These are phyloP conservation scores for Trichomycterus rosablanca DNA, from an alignment of 2,113 vertebrate genomes.

Conservation along the genomic window DNA sequence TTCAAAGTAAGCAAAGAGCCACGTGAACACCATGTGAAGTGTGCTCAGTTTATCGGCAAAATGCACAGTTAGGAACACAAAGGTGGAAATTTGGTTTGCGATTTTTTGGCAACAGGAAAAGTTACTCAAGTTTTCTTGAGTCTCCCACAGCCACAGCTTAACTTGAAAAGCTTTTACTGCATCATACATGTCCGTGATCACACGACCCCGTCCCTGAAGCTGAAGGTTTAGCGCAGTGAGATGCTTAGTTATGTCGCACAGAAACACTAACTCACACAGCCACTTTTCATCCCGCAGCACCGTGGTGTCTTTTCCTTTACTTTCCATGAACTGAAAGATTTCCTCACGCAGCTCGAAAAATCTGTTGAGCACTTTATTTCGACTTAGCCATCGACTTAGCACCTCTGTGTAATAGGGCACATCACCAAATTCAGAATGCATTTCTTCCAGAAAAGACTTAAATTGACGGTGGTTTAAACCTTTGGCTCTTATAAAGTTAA, in stretches of 20 bases:
- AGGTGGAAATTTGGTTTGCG: neutral
- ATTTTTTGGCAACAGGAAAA: conserved; percentile 31
- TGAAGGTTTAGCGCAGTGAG: conserved; percentile 32
- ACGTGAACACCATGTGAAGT: neutral
- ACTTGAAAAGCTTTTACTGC: conserved; percentile 32
- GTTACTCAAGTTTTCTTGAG: conserved; percentile 23
- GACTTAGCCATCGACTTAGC: neutral
- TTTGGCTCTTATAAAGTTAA: neutral
- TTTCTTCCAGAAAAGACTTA: neutral
- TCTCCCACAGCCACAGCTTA: conserved; percentile 29
- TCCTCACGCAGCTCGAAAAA: conserved; percentile 36
- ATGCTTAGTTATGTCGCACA: conserved; percentile 17
- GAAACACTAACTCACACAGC: conserved; percentile 29
- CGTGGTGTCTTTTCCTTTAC: conserved; percentile 30
- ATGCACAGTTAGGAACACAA: neutral
- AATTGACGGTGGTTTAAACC: neutral
- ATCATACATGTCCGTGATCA: conserved; percentile 22
- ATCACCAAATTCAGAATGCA: neutral
- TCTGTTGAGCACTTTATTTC: conserved; percentile 29
- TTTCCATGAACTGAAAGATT: conserved; percentile 28
- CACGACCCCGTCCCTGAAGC: conserved; percentile 11
- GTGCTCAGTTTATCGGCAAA: conserved; percentile 4
- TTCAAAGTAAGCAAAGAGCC: conserved; percentile 16
- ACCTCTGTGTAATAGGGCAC: neutral
- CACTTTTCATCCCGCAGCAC: conserved; percentile 10